Percentiles rank a stretch among this genome's conserved stretches.
phyloP scores from a whole-genome alignment of 2,797 vertebrate genomes.

The Sciurus vulgaris region DNA sequence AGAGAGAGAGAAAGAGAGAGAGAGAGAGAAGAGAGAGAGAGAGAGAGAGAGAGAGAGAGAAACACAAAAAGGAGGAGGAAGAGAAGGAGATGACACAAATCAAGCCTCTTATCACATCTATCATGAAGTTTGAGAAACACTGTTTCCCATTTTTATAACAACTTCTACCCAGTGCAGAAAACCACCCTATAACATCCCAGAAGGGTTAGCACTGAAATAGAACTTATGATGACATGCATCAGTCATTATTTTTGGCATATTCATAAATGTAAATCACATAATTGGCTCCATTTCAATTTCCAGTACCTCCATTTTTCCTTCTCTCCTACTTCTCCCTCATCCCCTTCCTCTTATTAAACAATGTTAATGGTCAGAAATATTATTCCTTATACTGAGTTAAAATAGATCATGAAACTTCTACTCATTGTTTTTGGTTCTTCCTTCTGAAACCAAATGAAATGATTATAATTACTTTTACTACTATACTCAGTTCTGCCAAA shows the following conservation, averaged over 20 bases:
- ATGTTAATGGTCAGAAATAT: not conserved
- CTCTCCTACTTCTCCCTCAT: no score
- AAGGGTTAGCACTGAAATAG: not conserved
- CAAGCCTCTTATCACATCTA: not conserved
- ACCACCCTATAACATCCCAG: not conserved
- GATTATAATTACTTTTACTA: not conserved
- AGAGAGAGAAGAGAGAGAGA: no score
- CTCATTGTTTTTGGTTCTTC: not conserved
- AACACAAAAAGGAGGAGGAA: no score
- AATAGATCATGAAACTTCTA: not conserved
- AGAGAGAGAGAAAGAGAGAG: no score
- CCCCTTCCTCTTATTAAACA: not conserved
- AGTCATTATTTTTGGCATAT: not conserved
- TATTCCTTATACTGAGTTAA: conserved; percentile 12
- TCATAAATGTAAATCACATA: no score
- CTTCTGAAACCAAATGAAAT: not conserved
- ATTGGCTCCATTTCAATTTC: no score
- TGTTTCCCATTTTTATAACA: conserved; percentile 29
- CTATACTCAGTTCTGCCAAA: conserved; percentile 20
- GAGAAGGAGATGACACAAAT: not conserved
- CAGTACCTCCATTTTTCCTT: no score
- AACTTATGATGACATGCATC: not conserved
- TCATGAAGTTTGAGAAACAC: not conserved
- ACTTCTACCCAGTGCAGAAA: not conserved
- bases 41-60: no score